Base-by-base conservation (phyloP, 37 sponge, comb jelly and placozoan species). In the Ianthella basta region DNA sequence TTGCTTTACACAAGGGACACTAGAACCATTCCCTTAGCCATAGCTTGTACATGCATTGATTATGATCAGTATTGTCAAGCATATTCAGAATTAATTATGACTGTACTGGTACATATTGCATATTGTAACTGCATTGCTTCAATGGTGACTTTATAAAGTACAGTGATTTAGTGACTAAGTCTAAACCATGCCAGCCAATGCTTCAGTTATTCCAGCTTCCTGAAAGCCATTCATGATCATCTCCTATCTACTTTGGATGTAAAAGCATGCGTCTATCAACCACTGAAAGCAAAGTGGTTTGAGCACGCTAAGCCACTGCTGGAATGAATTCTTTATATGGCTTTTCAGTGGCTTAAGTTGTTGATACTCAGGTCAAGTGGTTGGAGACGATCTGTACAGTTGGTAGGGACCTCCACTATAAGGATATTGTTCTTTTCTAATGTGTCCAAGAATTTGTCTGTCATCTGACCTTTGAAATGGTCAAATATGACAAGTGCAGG, bases 221-320 rank as follows among this genome's bases (percentile, higher is more conserved):
- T 75, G 32, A 41, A 75, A 75, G 23, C 53, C 78, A 75, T 75
- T 75, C 37, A 39, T 12, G 4, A 75, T 50, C 38, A 75, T 75
- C 53, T 75, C 78, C 25, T 41, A 10, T 15, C 16, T 80, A 18
- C 34, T 56, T 53, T 80, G 61, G 1, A 80, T 35, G 25, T 80
- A 53, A 34, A 29, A 29, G 61, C 53, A 80, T 53, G 81, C 60
- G 15, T 55, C 81, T 4, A 56, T 30, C 25, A 80, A 36, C 81
- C 81, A 80, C 34, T 80, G 81, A 35, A 53, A 24, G n/a, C 81
- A 60, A 25, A 80, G 81, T 80, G 81, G 81, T 53, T 80, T 80
- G 8, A 57, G 53, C 15, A 24, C 19, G 36, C 81, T 80, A 24
- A 80, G 37, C 25, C 34, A 24, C 2, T 34, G 81, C 37, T 80